phyloP scores from a whole-genome alignment of 2,888 invertebrate species.

The Dendrolimus pini region DNA sequence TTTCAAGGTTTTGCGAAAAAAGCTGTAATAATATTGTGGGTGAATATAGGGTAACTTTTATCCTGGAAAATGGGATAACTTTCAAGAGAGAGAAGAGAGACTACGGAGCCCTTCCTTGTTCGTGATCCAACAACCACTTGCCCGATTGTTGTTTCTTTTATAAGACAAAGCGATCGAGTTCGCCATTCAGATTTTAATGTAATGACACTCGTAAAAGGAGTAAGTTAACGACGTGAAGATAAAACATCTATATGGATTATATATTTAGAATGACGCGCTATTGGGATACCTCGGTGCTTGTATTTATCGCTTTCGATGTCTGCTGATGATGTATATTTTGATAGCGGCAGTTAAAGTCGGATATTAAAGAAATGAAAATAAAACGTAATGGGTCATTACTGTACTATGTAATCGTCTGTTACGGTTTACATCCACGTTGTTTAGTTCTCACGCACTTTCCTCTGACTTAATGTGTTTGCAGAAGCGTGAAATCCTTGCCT shows the following conservation, averaged over 20 bases:
- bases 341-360: constrained; percentile 44
- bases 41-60: too few species aligned
- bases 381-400: constrained; percentile 52
- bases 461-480: constrained; percentile 36
- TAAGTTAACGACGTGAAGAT: constrained; percentile 28
- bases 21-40: too few species aligned
- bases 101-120: too few species aligned
- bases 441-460: constrained; percentile 55
- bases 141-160: not conserved
- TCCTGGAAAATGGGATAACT: too few species aligned
- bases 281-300: constrained; percentile 9
- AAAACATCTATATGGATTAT: constrained; percentile 20
- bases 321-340: constrained; percentile 49
- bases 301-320: constrained; percentile 37
- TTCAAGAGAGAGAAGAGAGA: too few species aligned
- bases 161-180: not conserved
- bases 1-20: too few species aligned
- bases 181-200: constrained; percentile 3
- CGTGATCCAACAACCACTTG: too few species aligned
- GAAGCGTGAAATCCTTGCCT: constrained; percentile 41
- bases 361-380: constrained; percentile 48
- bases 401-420: constrained; percentile 37
- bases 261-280: not conserved
- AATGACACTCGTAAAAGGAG: constrained; percentile 7
- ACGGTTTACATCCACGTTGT: constrained; percentile 40